Evolutionary conservation across 2,888 invertebrate species (phyloP).

Genomic region (Drosophila siamana): DNA sequence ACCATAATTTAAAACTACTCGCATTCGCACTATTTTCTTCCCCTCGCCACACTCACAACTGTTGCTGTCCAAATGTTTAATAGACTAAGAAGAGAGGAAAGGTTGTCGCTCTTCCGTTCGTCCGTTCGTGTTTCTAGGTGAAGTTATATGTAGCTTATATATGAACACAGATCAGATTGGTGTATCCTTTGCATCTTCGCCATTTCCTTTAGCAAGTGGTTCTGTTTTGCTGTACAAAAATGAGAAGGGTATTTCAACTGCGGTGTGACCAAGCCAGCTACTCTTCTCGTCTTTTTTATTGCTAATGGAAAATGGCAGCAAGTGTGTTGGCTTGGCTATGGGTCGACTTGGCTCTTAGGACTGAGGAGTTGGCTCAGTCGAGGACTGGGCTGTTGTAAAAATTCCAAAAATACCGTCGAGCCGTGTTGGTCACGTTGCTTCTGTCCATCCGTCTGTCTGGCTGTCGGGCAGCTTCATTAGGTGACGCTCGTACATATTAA

Average conservation of each 20-base stretch:
- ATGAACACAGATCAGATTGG: too few relatives aligned
- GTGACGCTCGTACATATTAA: slow-evolving; percentile 78
- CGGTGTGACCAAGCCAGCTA: background rate
- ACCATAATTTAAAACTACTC: slow-evolving; percentile 73
- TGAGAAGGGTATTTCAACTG: background rate
- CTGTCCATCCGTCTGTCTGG: background rate
- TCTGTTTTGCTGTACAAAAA: background rate
- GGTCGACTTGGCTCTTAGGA: slow-evolving; percentile 12
- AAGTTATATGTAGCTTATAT: too few relatives aligned
- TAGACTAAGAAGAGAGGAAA: too few relatives aligned
- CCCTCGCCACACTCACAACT: too few relatives aligned
- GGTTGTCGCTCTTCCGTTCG: too few relatives aligned
- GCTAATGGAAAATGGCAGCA: slow-evolving; percentile 53
- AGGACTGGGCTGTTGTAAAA: slow-evolving; percentile 66
- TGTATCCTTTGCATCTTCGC: too few relatives aligned
- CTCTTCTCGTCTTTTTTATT: slow-evolving; percentile 32
- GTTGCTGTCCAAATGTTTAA: too few relatives aligned
- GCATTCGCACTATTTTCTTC: slow-evolving; percentile 62
- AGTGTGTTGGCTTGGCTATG: slow-evolving; percentile 24
- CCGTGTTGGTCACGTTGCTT: slow-evolving; percentile 67
- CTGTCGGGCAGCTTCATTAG: slow-evolving; percentile 65
- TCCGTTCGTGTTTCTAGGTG: too few relatives aligned
- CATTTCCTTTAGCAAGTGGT: too few relatives aligned
- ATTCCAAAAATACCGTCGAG: slow-evolving; percentile 75
- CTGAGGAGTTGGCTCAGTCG: slow-evolving; percentile 8